A percentile compares a stretch with the other conserved stretches of the same genome.
Evolutionary conservation across 2,888 invertebrate genomes (phyloP).

Genomic region (Brenthis hecate): DNA sequence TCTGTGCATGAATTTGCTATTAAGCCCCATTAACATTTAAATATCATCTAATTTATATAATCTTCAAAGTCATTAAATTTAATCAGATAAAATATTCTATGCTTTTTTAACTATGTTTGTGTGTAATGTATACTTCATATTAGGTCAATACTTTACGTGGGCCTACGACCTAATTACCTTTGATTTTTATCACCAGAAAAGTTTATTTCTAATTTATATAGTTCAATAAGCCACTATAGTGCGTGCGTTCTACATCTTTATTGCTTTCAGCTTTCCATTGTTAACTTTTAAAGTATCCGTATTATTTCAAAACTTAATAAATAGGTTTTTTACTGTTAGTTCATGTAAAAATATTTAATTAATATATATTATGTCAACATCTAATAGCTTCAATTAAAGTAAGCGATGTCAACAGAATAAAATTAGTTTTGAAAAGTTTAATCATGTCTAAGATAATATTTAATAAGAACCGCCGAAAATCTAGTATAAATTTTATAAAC

Average conservation of each 20-base stretch:
- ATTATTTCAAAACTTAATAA: not conserved
- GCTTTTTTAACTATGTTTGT: not conserved
- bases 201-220: conserved; percentile 8
- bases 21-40: too few relatives aligned
- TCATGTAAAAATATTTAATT: too few relatives aligned
- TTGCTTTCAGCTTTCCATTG: not conserved
- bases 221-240: conserved; percentile 2
- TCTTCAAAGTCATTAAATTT: too few relatives aligned
- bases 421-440: too few relatives aligned
- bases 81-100: too few relatives aligned
- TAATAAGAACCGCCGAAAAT: conserved; percentile 56
- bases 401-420: too few relatives aligned
- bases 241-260: conserved; percentile 14
- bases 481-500: conserved; percentile 66
- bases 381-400: too few relatives aligned
- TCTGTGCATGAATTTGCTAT: too few relatives aligned
- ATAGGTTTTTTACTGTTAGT: too few relatives aligned
- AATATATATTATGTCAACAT: too few relatives aligned
- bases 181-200: conserved; percentile 8
- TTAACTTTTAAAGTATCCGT: not conserved
- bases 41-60: too few relatives aligned
- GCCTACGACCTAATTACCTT: conserved; percentile 1
- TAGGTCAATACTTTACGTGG: not conserved
- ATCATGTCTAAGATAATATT: conserved; percentile 46
- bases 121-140: conserved; percentile 3